A percentile compares a stretch with the other conserved stretches of the same genome.
These are phyloP conservation scores for Cantharis rustica DNA, from an alignment of 2,888 invertebrate genomes.

Conservation along the genomic window DNA sequence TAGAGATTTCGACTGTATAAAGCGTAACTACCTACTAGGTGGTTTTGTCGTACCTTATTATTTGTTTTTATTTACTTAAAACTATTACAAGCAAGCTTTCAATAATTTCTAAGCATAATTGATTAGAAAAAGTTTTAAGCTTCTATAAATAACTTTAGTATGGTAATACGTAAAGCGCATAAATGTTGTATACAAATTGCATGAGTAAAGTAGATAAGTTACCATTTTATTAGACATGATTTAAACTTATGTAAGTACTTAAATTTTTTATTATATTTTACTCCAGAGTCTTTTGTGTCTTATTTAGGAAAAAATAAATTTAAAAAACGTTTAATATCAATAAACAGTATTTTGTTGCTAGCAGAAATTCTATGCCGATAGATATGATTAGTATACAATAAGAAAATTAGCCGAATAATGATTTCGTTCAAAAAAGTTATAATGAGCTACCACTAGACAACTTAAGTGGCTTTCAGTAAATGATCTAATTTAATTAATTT, in stretches of 20 bases:
- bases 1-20: background rate
- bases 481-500: background rate
- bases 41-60: background rate
- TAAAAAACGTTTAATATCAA: background rate
- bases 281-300: background rate
- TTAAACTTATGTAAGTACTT: background rate
- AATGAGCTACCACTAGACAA: background rate
- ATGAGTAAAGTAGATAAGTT: background rate
- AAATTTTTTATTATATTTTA: background rate
- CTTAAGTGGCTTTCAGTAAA: background rate
- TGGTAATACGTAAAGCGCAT: background rate
- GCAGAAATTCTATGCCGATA: background rate
- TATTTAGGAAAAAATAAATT: background rate
- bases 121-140: background rate
- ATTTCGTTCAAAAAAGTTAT: no score
- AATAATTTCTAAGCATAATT: background rate
- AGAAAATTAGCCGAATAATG: background rate
- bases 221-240: background rate
- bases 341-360: background rate
- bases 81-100: background rate
- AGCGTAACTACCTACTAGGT: background rate
- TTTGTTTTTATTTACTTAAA: background rate
- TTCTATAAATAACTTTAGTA: background rate
- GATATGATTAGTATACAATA: background rate
- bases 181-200: background rate